Conservation (phyloP, 2,888 invertebrate species). For the Patella depressa region DNA sequence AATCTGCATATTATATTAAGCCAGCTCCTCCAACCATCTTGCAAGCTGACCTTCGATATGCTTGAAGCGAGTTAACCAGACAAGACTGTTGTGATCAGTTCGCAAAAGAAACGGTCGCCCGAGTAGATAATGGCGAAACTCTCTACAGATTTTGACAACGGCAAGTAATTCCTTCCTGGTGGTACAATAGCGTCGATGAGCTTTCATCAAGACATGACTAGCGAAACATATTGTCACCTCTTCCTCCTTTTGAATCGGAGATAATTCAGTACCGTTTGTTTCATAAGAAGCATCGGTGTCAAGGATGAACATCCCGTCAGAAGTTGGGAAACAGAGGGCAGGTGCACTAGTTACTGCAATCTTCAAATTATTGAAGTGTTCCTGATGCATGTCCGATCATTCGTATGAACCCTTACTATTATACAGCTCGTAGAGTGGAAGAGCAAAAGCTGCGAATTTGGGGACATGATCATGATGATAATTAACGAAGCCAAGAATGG, state of each 20-base stretch:
- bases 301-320: slow-evolving; percentile 32
- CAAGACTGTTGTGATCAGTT: no score
- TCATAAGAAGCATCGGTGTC: slow-evolving; percentile 39
- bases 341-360: slow-evolving; percentile 21
- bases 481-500: slow-evolving; percentile 25
- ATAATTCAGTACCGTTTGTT: slow-evolving; percentile 38
- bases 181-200: slow-evolving; percentile 38
- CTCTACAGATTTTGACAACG: not conserved
- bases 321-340: slow-evolving; percentile 33
- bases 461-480: slow-evolving; percentile 19
- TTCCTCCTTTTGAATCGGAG: slow-evolving; percentile 36
- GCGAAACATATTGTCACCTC: slow-evolving; percentile 38
- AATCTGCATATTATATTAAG: no score
- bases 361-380: slow-evolving; percentile 22
- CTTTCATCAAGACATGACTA: slow-evolving; percentile 30
- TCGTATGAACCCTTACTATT: slow-evolving; percentile 19
- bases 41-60: no score
- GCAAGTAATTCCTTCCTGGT: not conserved
- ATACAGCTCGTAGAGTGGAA: slow-evolving; percentile 30
- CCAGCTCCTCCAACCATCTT: no score
- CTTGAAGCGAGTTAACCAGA: no score
- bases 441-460: slow-evolving; percentile 27
- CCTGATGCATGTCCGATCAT: slow-evolving; percentile 12
- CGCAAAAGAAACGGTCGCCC: no score
- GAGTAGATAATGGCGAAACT: not conserved